Base-by-base conservation (phyloP, 2,888 invertebrate species). In the Drosophila anceps region DNA sequence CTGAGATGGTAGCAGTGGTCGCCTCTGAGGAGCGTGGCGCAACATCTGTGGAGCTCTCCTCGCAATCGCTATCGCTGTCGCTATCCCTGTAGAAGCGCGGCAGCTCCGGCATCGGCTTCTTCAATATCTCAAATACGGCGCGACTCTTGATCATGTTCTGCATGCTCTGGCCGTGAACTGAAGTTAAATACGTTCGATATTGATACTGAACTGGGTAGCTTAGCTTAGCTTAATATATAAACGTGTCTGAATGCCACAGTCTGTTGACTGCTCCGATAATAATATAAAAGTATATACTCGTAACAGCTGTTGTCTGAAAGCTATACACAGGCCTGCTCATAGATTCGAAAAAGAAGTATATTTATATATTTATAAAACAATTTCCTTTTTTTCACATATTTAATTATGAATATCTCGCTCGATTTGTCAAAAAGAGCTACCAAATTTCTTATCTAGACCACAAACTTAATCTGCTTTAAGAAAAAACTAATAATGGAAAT, bases 111-210 rank as follows among this genome's bases (percentile, higher is more conserved):
- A 59, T 27, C 7, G 82, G 73, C 20, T 51, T 43, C n/a, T 61
- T 70, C 0, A 65, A 29, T 27, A 70, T 70, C 46, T 67, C 48
- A 10, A 66, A 63, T 0, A 66, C 53, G 0, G 73, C 64, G 13
- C 55, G 64, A 53, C 68, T 73, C 37, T 67, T 69, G 6, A 66
- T 66, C 39, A 79, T 37, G 58, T 70, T 77, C 13, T 71, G 68
- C 84, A 82, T 82, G n/a, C n/a, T 18, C 15, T 33, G 54, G 20
- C 31, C 29, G 35, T 24, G n/a, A 27, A 48, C 18, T 15, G 29
- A 24, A 41, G 5, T 9, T 33, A 27, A 41, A 53, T 18, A 43
- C 39, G 39, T 35, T 65, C n/a, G 50, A 20, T 55, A 24, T 41
- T 15, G 41, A 51, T 53, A 33, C 20, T 69, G 39, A 24, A 43